These are phyloP conservation scores for Drosophila flavopinicola DNA, from an alignment of 2,888 invertebrate species.

Conservation along the genomic window DNA sequence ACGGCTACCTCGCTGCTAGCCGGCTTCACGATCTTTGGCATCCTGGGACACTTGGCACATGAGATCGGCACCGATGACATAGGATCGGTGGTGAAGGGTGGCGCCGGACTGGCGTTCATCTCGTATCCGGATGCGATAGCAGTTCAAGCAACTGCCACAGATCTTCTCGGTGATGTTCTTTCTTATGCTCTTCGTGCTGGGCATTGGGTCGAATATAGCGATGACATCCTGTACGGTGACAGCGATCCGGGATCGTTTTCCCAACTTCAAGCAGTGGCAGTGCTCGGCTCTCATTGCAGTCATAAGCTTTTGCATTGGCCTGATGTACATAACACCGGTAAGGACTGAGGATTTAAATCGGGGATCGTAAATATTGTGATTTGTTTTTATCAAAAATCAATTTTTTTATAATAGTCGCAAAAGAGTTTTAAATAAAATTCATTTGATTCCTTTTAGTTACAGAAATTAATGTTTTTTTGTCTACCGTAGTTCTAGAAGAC, in stretches of 20 bases:
- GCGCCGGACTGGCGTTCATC: constrained; percentile 86
- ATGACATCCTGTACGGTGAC: constrained; percentile 85
- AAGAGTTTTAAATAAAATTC: too few species aligned
- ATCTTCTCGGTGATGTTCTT: constrained; percentile 86
- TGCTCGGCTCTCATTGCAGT: constrained; percentile 85
- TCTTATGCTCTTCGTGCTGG: constrained; percentile 86
- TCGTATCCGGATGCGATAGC: constrained; percentile 87
- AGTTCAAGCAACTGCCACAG: constrained; percentile 86
- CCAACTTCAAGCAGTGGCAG: constrained; percentile 85
- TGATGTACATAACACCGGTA: constrained; percentile 89
- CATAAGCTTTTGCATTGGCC: constrained; percentile 86
- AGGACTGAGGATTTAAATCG: constrained; percentile 48
- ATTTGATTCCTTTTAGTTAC: too few species aligned
- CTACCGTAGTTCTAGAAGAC: too few species aligned
- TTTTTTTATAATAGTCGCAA: too few species aligned
- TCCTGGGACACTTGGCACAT: constrained; percentile 86
- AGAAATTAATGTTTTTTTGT: too few species aligned
- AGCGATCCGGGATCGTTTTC: constrained; percentile 85
- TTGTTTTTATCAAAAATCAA: constrained; percentile 22
- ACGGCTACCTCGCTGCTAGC: constrained; percentile 86
- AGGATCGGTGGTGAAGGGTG: constrained; percentile 85
- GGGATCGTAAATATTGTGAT: too few species aligned
- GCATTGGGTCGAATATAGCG: constrained; percentile 85
- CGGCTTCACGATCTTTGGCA: constrained; percentile 86
- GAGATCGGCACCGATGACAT: constrained; percentile 85